Evolutionary conservation across 2,113 vertebrate species (phyloP).

Genomic region (cat (Felis catus)): F.catus_Fca126_mat1.0 CM031415.1:12143001-12143500

Average conservation of each 20-base stretch:
- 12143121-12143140: conserved; percentile 46
- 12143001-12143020: background rate
- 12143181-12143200: conserved; percentile 17
- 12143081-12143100: conserved; percentile 51
- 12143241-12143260: background rate
- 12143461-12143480: conserved; percentile 31
- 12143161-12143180: conserved; percentile 52
- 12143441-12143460: background rate
- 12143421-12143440: conserved; percentile 46
- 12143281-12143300: background rate
- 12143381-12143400: conserved; percentile 20
- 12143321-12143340: conserved; percentile 31
- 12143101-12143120: conserved; percentile 32
- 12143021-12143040: conserved; percentile 58
- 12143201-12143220: background rate
- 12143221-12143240: background rate
- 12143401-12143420: conserved; percentile 46
- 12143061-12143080: conserved; percentile 73
- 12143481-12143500: conserved; percentile 44
- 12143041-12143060: conserved; percentile 22
- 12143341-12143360: conserved; percentile 48
- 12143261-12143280: background rate
- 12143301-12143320: conserved; percentile 49
- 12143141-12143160: conserved; percentile 6
- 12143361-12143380: conserved; percentile 20